These are phyloP conservation scores for Lysandra coridon DNA, from an alignment of 2,888 invertebrate genomes.

Conservation along the genomic window DNA sequence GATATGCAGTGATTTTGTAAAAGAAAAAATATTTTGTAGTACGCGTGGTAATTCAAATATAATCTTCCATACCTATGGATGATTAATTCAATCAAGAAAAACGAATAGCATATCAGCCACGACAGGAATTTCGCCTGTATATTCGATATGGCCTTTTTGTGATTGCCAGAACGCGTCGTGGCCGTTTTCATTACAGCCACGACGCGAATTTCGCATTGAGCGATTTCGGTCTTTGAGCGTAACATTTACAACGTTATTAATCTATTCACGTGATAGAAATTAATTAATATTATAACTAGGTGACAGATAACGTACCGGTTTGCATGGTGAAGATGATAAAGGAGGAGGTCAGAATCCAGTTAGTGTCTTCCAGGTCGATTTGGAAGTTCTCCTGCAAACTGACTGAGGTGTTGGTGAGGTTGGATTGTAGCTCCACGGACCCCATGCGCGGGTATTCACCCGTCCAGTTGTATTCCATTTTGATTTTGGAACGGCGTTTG, in stretches of 20 bases:
- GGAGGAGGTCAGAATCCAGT: slow-evolving; percentile 93
- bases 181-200: too few relatives aligned
- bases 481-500: slow-evolving; percentile 33
- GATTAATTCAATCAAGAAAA: too few relatives aligned
- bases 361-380: slow-evolving; percentile 89
- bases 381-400: slow-evolving; percentile 83
- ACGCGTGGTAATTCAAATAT: too few relatives aligned
- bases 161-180: too few relatives aligned
- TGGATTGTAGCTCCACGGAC: slow-evolving; percentile 59
- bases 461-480: slow-evolving; percentile 64
- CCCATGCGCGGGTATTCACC: slow-evolving; percentile 49
- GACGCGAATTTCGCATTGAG: too few relatives aligned
- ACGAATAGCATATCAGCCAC: too few relatives aligned
- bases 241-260: background rate
- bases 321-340: slow-evolving; percentile 97
- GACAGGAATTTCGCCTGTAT: too few relatives aligned
- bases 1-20: too few relatives aligned
- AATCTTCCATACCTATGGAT: too few relatives aligned
- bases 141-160: too few relatives aligned
- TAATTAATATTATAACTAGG: slow-evolving; percentile 5
- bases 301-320: slow-evolving; percentile 82
- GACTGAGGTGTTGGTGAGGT: slow-evolving; percentile 64
- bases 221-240: too few relatives aligned
- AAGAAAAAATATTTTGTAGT: too few relatives aligned
- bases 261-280: background rate